These are phyloP conservation scores for Micromesistius poutassou DNA, from an alignment of 2,797 vertebrate genomes.

Conservation along the genomic window DNA sequence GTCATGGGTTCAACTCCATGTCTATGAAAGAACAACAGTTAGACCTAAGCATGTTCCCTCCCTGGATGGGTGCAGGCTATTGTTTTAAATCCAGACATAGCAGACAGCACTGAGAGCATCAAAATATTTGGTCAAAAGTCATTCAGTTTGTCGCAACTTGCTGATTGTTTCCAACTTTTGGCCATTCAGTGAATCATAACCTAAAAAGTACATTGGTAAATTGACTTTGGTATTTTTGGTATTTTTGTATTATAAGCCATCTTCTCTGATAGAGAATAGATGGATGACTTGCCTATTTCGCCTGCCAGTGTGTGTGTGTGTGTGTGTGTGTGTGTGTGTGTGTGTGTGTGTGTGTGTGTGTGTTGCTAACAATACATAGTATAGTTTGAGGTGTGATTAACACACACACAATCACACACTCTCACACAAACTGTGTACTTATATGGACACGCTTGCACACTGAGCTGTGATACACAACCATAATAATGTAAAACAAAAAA, in stretches of 20 bases:
- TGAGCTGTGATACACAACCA: no score
- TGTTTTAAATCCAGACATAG: not conserved
- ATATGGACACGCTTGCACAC: no score
- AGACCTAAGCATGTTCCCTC: not conserved
- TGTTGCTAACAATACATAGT: conserved; percentile 5
- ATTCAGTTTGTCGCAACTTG: not conserved
- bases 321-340: not conserved
- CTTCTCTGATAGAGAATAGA: not conserved
- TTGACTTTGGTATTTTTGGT: not conserved
- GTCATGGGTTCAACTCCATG: not conserved
- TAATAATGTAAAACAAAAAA: not conserved
- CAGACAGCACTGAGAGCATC: not conserved
- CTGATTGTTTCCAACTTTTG: not conserved
- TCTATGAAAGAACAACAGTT: not conserved
- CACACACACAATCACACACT: conserved; percentile 17
- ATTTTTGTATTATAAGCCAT: not conserved
- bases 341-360: not conserved
- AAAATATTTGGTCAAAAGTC: not conserved
- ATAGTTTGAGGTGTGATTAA: not conserved
- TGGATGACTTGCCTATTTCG: conserved; percentile 1
- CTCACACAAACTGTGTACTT: not conserved
- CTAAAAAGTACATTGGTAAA: no score
- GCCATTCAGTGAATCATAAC: not conserved
- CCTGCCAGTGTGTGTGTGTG: not conserved
- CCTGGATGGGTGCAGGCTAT: not conserved